These are phyloP conservation scores for Drosophila rufa DNA, from an alignment of 1,140 invertebrate genomes.

Conservation along the genomic window DNA sequence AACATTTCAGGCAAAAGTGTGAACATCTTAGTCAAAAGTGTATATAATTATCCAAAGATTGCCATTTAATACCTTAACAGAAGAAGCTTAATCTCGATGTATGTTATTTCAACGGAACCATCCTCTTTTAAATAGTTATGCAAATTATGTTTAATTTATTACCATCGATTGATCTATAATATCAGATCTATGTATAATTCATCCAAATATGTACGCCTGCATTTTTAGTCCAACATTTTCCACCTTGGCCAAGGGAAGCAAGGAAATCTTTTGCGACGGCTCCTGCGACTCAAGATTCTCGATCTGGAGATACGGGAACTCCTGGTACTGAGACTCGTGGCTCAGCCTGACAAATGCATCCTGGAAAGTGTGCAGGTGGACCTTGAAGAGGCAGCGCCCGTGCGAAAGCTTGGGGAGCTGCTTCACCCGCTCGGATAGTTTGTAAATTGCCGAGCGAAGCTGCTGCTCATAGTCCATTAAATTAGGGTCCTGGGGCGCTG, in stretches of 20 bases:
- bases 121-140: slow-evolving; percentile 26
- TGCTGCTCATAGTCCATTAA: slow-evolving; percentile 74
- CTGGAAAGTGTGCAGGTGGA: slow-evolving; percentile 75
- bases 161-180: slow-evolving; percentile 12
- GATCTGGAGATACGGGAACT: slow-evolving; percentile 76
- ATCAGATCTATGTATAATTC: slow-evolving; percentile 5
- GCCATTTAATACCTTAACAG: slow-evolving; percentile 1
- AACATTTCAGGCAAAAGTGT: background rate
- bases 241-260: slow-evolving; percentile 60
- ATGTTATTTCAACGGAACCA: slow-evolving; percentile 12
- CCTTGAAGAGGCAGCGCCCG: slow-evolving; percentile 62
- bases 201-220: slow-evolving; percentile 48
- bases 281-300: background rate
- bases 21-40: background rate
- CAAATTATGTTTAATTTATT: slow-evolving; percentile 21
- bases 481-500: slow-evolving; percentile 25
- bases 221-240: slow-evolving; percentile 61
- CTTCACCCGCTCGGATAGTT: slow-evolving; percentile 65
- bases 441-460: slow-evolving; percentile 62
- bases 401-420: slow-evolving; percentile 52
- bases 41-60: background rate
- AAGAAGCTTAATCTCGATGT: background rate
- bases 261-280: slow-evolving; percentile 1
- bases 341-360: slow-evolving; percentile 57
- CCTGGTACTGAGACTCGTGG: slow-evolving; percentile 71